Conservation (phyloP, 2,113 vertebrate genomes). For the Dasypus novemcinctus region DNA sequence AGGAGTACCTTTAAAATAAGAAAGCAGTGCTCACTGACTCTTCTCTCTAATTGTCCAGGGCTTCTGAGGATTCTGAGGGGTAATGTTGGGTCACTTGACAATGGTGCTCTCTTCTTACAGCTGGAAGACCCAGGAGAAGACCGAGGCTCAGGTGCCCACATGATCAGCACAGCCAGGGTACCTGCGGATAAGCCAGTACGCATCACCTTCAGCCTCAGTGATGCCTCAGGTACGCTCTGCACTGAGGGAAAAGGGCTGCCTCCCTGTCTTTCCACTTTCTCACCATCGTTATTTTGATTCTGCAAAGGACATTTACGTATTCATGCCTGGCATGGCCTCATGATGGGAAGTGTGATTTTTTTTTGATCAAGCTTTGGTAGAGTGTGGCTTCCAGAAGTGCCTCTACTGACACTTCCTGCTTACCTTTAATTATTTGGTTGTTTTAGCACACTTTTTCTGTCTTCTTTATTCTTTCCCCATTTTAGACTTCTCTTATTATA, state of each 20-base stretch:
- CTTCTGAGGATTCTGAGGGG: neutral
- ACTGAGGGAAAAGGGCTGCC: neutral
- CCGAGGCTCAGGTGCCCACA: constrained; percentile 91
- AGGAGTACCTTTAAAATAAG: neutral
- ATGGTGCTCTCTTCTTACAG: constrained; percentile 73
- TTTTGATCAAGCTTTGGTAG: neutral
- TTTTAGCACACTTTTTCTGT: neutral
- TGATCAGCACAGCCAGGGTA: constrained; percentile 97
- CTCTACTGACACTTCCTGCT: neutral
- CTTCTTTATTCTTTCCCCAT: neutral
- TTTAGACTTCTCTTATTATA: neutral
- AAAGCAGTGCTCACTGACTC: neutral
- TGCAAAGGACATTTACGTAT: neutral
- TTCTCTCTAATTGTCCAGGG: neutral
- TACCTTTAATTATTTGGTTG: neutral
- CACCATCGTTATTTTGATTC: neutral
- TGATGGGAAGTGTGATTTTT: neutral
- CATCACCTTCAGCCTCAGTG: constrained; percentile 96
- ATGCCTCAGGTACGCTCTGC: constrained; percentile 88
- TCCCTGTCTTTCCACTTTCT: neutral
- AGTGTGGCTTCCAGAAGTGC: neutral
- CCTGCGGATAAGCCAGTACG: constrained; percentile 95
- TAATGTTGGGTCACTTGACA: neutral
- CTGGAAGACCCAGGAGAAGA: constrained; percentile 85
- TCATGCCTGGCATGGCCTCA: neutral